Base-by-base conservation (phyloP, 2,888 invertebrate genomes). In the Cryptocephalus moraei region DNA sequence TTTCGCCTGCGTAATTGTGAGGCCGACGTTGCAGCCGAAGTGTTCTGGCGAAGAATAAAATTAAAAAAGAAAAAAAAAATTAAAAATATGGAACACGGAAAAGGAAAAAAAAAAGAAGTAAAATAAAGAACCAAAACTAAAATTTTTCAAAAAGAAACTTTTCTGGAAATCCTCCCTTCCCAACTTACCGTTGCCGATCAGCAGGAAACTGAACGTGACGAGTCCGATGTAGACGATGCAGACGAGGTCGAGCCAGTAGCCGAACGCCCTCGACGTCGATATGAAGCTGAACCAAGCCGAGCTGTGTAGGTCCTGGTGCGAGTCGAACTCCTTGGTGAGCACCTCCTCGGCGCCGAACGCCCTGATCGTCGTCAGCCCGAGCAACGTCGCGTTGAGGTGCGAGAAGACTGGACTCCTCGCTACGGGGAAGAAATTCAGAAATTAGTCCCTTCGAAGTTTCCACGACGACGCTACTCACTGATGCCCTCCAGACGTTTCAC, bases 351-450 rank as follows among this genome's bases (percentile, higher is more conserved):
- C 90, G 8, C 81, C 80, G 65, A 90, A 93, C 0, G 94, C 90
- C 46, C 96, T 78, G 42, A 97, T 93, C 0, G 94, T 94, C 0
- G 91, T 82, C 51, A 97, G 75, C 0, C 96, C 96, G 66, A 89
- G 86, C 6, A 97, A 74, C 0, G 91, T 84, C 31, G 93, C 88
- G 63, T 85, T 90, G 60, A 96, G 73, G 65, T 95, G 94, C 2
- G 89, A 87, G 73, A 94, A 96, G n/a, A 97, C 90, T 0, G 96
- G 96, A 60, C 93, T 93, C 49, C 93, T 84, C 53, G 91, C 91
- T 91, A 73, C 40, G n/a, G n/a, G n/a, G n/a, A n/a, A n/a, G n/a
- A n/a, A n/a, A n/a, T n/a, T n/a, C n/a, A n/a, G n/a, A n/a, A n/a
- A n/a, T n/a, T n/a, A n/a, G n/a, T n/a, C n/a, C n/a, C n/a, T n/a